Evolutionary conservation across 2,797 vertebrate species (phyloP).

Genomic region (Diglossa cyanea): DNA sequence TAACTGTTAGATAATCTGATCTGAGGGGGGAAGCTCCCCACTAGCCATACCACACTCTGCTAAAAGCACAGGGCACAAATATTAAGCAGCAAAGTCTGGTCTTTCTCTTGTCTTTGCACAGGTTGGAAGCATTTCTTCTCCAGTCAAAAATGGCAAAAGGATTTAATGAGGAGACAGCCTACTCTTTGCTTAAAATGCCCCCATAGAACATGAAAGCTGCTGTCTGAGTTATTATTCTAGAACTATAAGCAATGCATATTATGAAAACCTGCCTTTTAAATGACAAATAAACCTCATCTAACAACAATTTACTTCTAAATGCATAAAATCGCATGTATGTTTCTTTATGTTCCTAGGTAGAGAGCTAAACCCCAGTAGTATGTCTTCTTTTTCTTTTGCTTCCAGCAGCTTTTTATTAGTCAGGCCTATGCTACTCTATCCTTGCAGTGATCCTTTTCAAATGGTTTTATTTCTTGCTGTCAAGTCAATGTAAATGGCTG

Average conservation of each 20-base stretch:
- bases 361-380: neutral
- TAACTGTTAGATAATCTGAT: conserved; percentile 56
- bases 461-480: conserved; percentile 35
- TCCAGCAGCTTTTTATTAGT: neutral
- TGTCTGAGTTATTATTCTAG: neutral
- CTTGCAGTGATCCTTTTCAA: neutral
- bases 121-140: neutral
- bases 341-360: neutral
- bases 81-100: neutral
- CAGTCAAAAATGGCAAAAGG: conserved; percentile 5
- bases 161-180: neutral
- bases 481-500: neutral
- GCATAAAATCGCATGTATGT: neutral
- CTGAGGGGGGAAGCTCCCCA: neutral
- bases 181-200: neutral
- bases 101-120: neutral
- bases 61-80: conserved; percentile 16
- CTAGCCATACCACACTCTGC: neutral
- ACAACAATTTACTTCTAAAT: neutral
- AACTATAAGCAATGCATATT: neutral
- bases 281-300: neutral
- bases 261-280: neutral
- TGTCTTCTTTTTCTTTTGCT: neutral
- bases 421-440: neutral
- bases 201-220: neutral